A percentile compares a stretch with the other conserved stretches of the same genome.
Conservation (phyloP, 1,140 invertebrate species). For the Trypoxylus dichotomus region DNA sequence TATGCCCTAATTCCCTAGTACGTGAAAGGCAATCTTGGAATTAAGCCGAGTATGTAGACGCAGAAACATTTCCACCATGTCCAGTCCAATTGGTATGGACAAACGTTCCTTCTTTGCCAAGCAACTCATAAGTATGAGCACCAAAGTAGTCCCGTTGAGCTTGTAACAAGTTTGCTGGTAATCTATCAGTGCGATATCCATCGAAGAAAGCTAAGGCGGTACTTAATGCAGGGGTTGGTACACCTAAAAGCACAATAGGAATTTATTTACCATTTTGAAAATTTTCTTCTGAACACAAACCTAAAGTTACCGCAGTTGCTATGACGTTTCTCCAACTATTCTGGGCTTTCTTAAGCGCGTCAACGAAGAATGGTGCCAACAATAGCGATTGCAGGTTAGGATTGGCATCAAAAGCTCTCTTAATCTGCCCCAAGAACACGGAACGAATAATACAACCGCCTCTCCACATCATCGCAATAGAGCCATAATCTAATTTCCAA, state of each 20-base stretch:
- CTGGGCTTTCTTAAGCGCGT: conserved; percentile 81
- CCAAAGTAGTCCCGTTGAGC: conserved; percentile 99
- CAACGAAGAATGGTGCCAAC: conserved; percentile 91
- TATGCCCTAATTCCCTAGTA: background rate
- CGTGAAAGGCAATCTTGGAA: background rate
- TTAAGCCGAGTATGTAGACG: conserved; percentile 92
- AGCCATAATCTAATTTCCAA: conserved; percentile 97
- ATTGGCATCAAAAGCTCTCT: conserved; percentile 92
- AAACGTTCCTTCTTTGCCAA: conserved; percentile 84
- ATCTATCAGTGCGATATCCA: conserved; percentile 68
- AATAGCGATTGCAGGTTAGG: conserved; percentile 88
- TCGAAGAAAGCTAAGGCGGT: conserved; percentile 97
- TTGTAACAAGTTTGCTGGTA: conserved; percentile 60
- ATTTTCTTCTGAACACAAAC: conserved; percentile 28
- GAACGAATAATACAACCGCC: conserved; percentile 99
- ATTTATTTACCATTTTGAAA: background rate
- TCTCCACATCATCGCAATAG: conserved; percentile 99
- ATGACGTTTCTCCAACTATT: conserved; percentile 71
- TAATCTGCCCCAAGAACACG: conserved; percentile 96
- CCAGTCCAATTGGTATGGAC: conserved; percentile 99
- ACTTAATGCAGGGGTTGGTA: conserved; percentile 90
- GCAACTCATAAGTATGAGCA: conserved; percentile 96
- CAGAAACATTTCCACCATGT: conserved; percentile 93
- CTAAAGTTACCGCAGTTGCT: conserved; percentile 59
- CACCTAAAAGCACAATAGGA: conserved; percentile 63